Evolutionary conservation across 2,113 vertebrate genomes (phyloP).

Genomic region (Lasiurus borealis): DNA sequence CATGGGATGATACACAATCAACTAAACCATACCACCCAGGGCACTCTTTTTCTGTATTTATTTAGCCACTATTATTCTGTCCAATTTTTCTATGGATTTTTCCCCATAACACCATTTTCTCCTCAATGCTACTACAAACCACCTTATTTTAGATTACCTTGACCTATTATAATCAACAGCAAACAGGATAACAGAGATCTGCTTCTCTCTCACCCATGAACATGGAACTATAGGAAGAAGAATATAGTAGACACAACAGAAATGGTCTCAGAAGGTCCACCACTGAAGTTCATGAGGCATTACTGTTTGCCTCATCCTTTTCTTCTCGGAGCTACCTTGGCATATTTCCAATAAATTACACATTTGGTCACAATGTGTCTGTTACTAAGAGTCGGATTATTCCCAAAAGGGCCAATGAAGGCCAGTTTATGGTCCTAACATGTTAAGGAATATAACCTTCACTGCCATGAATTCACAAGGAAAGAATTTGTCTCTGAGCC

Average conservation of each 20-base stretch:
- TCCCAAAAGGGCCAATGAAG: background rate
- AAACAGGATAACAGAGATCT: background rate
- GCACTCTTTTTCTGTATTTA: background rate
- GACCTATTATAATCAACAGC: background rate
- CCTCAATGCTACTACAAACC: background rate
- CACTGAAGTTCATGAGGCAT: background rate
- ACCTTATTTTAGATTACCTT: background rate
- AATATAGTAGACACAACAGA: background rate
- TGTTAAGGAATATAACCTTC: background rate
- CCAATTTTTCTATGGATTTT: slow-evolving; percentile 20
- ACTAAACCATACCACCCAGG: too few relatives aligned
- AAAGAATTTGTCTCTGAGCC: background rate
- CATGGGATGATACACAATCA: too few relatives aligned
- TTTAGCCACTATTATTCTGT: background rate
- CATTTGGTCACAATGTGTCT: background rate
- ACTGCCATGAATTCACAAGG: background rate
- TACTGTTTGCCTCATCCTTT: background rate
- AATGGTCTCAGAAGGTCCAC: background rate
- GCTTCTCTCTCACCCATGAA: background rate
- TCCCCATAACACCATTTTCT: background rate
- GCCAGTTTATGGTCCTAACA: background rate
- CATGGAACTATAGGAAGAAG: background rate
- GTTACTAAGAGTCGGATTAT: background rate
- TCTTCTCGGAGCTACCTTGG: background rate
- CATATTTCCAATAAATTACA: background rate